Base-by-base conservation (phyloP, 2,888 invertebrate species). In the Fissipunctia ypsillon region DNA sequence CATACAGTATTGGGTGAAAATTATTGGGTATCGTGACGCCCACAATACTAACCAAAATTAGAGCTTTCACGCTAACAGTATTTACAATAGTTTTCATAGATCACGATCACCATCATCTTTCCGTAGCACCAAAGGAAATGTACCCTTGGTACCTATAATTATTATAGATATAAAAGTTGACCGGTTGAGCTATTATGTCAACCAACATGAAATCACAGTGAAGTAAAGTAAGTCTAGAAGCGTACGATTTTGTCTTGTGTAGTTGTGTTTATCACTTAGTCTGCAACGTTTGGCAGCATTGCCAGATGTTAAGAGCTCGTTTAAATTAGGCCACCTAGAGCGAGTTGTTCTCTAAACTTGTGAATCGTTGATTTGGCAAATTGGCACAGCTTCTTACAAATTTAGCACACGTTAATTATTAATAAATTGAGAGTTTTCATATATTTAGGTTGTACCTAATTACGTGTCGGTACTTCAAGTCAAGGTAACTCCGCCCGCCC, bases 311-410 rank as follows among this genome's bases (percentile, higher is more conserved):
- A 73, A 73, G 87, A 76, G 74, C 87, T 75, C 73, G 69, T 85
- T 79, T 83, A 76, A 85, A 87, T 87, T 80, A 87, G 87, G 85
- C 73, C 85, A 78, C 71, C 71, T 69, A 84, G 48, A 80, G 38
- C 63, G 67, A 86, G 70, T 83, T 82, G 65, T 48, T 72, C 72
- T 72, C 71, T 61, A 65, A 77, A 79, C 73, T 80, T 80, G 74
- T 76, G 60, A 76, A 77, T 66, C 60, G 83, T 76, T 80, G 80
- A 80, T 82, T 85, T 82, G 74, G 83, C 67, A 85, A 85, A 82
- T 85, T 85, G 80, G 83, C 83, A 85, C 71, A 65, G 31, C 28
- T 68, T 66, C 75, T 69, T 60, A 67, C 54, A 76, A 73, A 78
- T 70, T 66, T 69, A 66, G 64, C 41, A 71, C 78, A 65, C 68